A percentile compares a stretch with the other conserved stretches of the same genome.
Conservation (phyloP, 2,113 vertebrate species). For the Perca flavescens region DNA sequence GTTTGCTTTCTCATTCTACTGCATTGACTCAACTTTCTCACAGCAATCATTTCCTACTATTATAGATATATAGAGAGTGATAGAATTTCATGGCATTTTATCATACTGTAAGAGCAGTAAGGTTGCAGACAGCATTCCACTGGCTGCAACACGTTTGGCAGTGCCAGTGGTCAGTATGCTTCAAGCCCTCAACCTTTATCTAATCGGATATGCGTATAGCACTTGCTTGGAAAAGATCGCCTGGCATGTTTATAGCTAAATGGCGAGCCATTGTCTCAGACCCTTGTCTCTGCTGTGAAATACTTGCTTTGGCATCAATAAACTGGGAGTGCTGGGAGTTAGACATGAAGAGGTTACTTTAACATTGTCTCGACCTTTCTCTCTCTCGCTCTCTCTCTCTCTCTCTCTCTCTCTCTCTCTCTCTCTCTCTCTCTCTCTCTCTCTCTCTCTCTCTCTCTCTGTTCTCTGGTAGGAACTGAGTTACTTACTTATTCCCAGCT, state of each 20-base stretch:
- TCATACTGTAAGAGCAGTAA: neutral
- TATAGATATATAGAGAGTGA: neutral
- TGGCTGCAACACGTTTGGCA: neutral
- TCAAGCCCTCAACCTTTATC: neutral
- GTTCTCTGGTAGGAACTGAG: constrained; percentile 20
- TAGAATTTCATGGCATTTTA: neutral
- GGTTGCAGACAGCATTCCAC: neutral
- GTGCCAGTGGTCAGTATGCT: neutral
- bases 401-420: neutral
- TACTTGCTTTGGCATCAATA: constrained; percentile 48
- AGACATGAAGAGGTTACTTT: constrained; percentile 18
- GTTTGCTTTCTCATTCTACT: constrained; percentile 8
- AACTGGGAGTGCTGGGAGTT: constrained; percentile 12
- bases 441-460: neutral
- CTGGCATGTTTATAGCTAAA: neutral
- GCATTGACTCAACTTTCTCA: neutral
- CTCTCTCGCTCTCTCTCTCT: neutral
- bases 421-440: neutral
- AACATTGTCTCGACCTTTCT: neutral
- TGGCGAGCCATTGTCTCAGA: constrained; percentile 15
- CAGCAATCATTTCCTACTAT: neutral
- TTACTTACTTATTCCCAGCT: constrained; percentile 19
- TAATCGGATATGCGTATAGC: constrained; percentile 20
- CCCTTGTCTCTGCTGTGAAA: constrained; percentile 11
- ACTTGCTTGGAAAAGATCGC: constrained; percentile 7